Conservation (phyloP, 2,888 invertebrate species). For the Autographa gamma region DNA sequence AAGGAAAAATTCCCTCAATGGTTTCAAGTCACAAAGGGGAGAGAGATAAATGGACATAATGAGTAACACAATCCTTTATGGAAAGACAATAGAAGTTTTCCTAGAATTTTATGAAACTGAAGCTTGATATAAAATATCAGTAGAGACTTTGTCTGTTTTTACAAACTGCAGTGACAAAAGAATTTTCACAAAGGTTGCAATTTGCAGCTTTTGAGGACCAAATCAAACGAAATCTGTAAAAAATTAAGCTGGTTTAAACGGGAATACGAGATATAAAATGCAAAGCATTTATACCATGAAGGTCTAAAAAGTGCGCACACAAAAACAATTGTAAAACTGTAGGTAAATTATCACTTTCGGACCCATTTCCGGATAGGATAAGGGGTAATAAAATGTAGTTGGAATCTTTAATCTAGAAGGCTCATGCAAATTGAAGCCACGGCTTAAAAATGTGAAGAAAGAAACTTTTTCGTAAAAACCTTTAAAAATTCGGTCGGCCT, state of each 20-base stretch:
- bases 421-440: conserved; percentile 20
- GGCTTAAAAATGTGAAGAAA: conserved; percentile 31
- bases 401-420: conserved; percentile 7
- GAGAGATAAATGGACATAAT: conserved; percentile 16
- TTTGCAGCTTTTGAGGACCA: not conserved
- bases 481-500: conserved; percentile 41
- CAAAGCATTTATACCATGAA: too few relatives aligned
- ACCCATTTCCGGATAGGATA: not conserved
- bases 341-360: not conserved
- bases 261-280: too few relatives aligned
- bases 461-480: conserved; percentile 26
- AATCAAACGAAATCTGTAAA: not conserved
- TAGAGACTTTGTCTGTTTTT: not conserved
- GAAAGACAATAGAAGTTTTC: conserved; percentile 19
- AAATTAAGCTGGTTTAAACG: not conserved
- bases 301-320: not conserved
- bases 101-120: conserved; percentile 8
- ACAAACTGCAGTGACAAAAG: not conserved
- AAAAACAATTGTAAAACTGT: not conserved
- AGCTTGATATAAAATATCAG: not conserved
- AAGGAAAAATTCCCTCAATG: conserved; percentile 16
- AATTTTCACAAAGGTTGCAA: not conserved
- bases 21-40: conserved; percentile 25
- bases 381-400: not conserved
- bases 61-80: conserved; percentile 30